Conservation (phyloP, 2,797 vertebrate genomes). For the Pseudocheirus occidentalis region DNA sequence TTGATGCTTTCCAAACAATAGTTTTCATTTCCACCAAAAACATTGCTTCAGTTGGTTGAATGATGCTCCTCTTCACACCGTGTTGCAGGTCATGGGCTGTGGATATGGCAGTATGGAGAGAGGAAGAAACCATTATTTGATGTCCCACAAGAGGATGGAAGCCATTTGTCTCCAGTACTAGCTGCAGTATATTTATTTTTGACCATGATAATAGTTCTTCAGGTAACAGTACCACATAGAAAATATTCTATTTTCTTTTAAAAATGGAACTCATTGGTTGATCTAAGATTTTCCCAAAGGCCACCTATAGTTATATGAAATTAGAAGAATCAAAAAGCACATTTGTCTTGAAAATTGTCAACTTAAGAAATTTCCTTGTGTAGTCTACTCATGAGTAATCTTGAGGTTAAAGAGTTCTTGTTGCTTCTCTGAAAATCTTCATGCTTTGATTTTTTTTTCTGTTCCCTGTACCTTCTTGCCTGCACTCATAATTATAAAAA, state of each 20-base stretch:
- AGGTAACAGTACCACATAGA: slow-evolving; percentile 86
- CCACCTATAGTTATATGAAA: not conserved
- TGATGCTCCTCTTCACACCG: slow-evolving; percentile 42
- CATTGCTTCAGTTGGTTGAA: slow-evolving; percentile 21
- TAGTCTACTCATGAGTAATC: not conserved
- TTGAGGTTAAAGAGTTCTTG: slow-evolving; percentile 36
- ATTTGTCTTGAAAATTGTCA: not conserved
- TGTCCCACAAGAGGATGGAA: slow-evolving; percentile 92
- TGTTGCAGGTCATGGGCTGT: slow-evolving; percentile 92
- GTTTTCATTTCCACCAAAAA: not conserved
- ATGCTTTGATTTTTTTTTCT: not conserved
- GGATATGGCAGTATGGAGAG: slow-evolving; percentile 93
- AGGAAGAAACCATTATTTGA: slow-evolving; percentile 93
- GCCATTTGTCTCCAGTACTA: slow-evolving; percentile 90
- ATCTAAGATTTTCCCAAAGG: not conserved
- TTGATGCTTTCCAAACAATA: not conserved
- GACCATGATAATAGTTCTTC: slow-evolving; percentile 97
- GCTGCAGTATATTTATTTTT: slow-evolving; percentile 96
- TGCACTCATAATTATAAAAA: not conserved
- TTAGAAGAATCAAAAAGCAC: not conserved
- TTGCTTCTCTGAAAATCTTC: slow-evolving; percentile 16
- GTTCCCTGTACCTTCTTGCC: not conserved
- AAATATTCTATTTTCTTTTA: not conserved
- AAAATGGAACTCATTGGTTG: not conserved
- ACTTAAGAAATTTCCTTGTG: not conserved